These are phyloP conservation scores for Bacillus rossius DNA, from an alignment of 1,140 invertebrate species.

Conservation along the genomic window DNA sequence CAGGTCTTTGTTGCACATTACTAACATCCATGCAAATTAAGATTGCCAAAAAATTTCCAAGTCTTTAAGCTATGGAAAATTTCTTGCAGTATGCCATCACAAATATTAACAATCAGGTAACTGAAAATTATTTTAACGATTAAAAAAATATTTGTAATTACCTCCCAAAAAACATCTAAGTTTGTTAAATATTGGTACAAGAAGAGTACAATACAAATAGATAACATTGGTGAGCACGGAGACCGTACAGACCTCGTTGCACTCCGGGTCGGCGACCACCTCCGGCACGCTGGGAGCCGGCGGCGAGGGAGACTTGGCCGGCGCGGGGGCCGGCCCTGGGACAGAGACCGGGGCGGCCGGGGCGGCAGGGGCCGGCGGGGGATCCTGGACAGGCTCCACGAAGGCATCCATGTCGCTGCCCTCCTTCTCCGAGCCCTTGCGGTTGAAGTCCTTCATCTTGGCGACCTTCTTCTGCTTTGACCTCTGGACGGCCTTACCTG, in stretches of 20 bases:
- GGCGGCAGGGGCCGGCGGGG: conserved; percentile 11
- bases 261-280: neutral
- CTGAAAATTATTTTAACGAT: too few species aligned
- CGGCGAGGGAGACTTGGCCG: conserved; percentile 2
- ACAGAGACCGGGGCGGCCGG: neutral
- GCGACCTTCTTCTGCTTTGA: conserved; percentile 32
- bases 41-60: too few species aligned
- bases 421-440: conserved; percentile 46
- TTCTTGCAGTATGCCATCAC: too few species aligned
- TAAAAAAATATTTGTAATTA: too few species aligned
- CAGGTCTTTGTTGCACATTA: too few species aligned
- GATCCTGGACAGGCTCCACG: conserved; percentile 31
- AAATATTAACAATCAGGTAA: too few species aligned
- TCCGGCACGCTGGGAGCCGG: neutral
- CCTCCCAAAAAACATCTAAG: too few species aligned
- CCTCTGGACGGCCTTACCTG: conserved; percentile 34
- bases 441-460: conserved; percentile 42
- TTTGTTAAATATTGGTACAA: too few species aligned
- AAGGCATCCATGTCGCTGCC: conserved; percentile 49
- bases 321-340: conserved; percentile 20
- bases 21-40: too few species aligned
- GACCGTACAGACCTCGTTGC: conserved; percentile 6
- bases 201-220: too few species aligned
- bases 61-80: too few species aligned
- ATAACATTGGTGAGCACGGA: too few species aligned